Base-by-base conservation (phyloP, 2,888 invertebrate species). In the Deilephila elpenor region DNA sequence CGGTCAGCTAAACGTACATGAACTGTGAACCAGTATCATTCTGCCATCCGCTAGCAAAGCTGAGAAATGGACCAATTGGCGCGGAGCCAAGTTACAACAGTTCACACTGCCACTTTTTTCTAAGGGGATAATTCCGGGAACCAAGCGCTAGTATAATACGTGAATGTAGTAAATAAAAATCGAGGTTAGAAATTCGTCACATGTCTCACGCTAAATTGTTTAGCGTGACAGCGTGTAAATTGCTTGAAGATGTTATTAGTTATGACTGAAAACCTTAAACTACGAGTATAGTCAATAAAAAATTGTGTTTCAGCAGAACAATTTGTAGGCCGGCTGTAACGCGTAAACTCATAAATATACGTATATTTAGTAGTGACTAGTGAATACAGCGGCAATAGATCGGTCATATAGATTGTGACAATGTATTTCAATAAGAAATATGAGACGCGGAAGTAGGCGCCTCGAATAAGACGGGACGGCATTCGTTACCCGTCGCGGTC, bases 1-100 rank as follows among this genome's bases (percentile, higher is more conserved):
- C 86, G 88, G 89, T 89, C 90, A 89, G 88, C 83, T 83, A 85
- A 85, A 86, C 85, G 86, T 87, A 91, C 88, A 91, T 88, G 92
- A 92, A 90, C 91, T 91, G 90, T 91, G 91, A 91, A 92, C 91
- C 84, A 88, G 88, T 88, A 93, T 91, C 91, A 90, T 89, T 90
- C 86, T 86, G 81, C 83, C 86, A 85, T 87, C 83, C 84, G 85
- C 87, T 74, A 82, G 80, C 78, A 82, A 85, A 86, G 81, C 88
- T 87, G 84, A 89, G 91, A 93, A 92, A 92, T 90, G 91, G 88
- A 92, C 87, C 89, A 91, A 81, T 89, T 94, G 94, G 94, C 91
- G 78, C 3, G 11, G 17, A 70, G 91, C 94, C 94, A 93, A 88
- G 74, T 76, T 78, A 82, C 82, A 85, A 78, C 77, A 78, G 76